These are phyloP conservation scores for Podargus strigoides DNA, from an alignment of 2,797 vertebrate species.

Conservation along the genomic window DNA sequence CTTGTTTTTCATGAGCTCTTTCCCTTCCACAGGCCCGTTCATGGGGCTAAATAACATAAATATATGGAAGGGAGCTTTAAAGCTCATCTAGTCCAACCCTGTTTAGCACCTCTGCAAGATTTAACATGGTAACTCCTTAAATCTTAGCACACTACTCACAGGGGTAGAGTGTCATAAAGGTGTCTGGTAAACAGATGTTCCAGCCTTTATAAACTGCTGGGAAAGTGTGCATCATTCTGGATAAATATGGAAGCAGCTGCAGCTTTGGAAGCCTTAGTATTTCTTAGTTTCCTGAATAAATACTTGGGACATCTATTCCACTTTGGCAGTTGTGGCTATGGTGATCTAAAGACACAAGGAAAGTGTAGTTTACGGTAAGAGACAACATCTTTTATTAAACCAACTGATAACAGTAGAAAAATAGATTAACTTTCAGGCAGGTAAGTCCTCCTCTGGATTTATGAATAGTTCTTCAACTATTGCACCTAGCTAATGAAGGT, in stretches of 20 bases:
- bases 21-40: not conserved
- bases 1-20: not conserved
- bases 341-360: not conserved
- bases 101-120: constrained; percentile 34
- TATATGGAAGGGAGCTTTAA: not conserved
- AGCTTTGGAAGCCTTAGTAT: constrained; percentile 7
- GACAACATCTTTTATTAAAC: not conserved
- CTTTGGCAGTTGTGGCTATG: not conserved
- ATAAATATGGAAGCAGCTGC: not conserved
- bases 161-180: constrained; percentile 35
- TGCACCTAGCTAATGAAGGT: not conserved
- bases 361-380: not conserved
- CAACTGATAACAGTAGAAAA: not conserved
- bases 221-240: not conserved
- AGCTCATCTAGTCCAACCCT: not conserved
- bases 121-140: constrained; percentile 23
- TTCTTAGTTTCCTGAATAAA: not conserved
- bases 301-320: not conserved
- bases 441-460: not conserved
- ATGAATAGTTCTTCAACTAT: not conserved
- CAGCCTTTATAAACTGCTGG: constrained; percentile 17
- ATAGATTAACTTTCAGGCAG: not conserved
- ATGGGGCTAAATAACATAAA: not conserved
- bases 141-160: not conserved
- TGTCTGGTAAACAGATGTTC: constrained; percentile 62